Base-by-base conservation (phyloP, 2,113 vertebrate genomes). In the Pan troglodytes region DNA sequence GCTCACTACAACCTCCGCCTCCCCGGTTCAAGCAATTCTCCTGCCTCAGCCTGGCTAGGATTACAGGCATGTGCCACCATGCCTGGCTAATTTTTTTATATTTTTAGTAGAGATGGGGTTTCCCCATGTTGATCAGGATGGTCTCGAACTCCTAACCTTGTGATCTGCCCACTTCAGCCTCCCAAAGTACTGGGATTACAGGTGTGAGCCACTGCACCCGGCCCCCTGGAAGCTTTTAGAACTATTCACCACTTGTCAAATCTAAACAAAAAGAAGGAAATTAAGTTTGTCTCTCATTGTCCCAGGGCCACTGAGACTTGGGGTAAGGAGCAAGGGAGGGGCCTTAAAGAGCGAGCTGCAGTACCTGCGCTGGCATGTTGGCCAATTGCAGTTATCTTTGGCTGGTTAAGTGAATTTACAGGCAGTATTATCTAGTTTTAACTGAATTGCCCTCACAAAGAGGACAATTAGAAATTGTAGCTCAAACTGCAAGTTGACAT, bases 401-500 rank as follows among this genome's bases (percentile, higher is more conserved):
- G 70, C 80, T 92, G 48, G 0, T 76, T 76, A 86, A 32, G 48
- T 79, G 75, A 81, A 82, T 81, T 95, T 72, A 75, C 73, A 88
- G 45, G 92, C 78, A 90, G n/a, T 27, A 23, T 90, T 52, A 85
- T 59, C 57, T 48, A 55, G 87, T 92, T 93, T 94, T 83, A 93
- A 88, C 92, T 61, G 81, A 93, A 93, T 85, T 35, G 89, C 64
- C 27, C 45, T 85, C 87, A 84, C 75, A 75, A 93, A 97, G 95
- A 96, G 73, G 97, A 96, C 92, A 88, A 92, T 96, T 93, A 97
- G 95, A 90, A 95, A 97, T 52, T 12, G 7, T 61, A 72, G 84
- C 72, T 68, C 75, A 81, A 96, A 81, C 89, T 23, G 4, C 75
- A 79, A 43, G 76, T 32, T 81, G 96, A 98, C 96, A 96, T 97